Conservation (phyloP, 1,140 invertebrate species). For the Meteorus sp. region DNA sequence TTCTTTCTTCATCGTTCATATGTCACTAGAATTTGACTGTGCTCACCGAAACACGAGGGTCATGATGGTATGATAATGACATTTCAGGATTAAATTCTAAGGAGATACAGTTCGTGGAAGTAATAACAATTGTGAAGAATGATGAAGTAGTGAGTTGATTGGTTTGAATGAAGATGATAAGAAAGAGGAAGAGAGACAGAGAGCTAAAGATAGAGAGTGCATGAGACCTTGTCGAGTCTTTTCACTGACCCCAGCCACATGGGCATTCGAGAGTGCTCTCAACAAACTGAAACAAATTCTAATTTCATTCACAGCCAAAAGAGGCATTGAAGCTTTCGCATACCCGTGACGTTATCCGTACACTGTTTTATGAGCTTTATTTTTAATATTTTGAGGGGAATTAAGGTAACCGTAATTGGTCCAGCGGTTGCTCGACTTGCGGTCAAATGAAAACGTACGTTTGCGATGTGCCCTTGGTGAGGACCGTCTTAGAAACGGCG, state of each 20-base stretch:
- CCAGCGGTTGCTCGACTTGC: constrained; percentile 28
- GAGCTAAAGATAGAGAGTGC: no score
- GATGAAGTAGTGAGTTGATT: no score
- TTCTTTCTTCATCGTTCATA: not conserved
- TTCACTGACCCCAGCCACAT: no score
- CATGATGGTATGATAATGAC: constrained; percentile 1
- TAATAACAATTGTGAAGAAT: not conserved
- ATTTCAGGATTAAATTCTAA: no score
- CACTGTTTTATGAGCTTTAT: not conserved
- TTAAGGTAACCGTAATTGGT: no score
- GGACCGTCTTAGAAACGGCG: constrained; percentile 45
- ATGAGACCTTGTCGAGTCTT: not conserved
- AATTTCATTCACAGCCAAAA: constrained; percentile 8
- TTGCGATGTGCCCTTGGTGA: constrained; percentile 46
- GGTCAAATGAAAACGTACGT: constrained; percentile 47
- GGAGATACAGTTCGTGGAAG: not conserved
- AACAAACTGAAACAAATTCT: no score
- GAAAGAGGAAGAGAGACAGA: no score
- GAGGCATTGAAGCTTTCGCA: constrained; percentile 8
- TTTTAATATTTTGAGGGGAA: not conserved
- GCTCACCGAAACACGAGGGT: constrained; percentile 11
- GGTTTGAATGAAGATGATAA: no score
- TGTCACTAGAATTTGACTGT: not conserved
- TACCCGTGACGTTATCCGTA: not conserved
- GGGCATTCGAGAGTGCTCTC: not conserved